Evolutionary conservation across 2,113 vertebrate species (phyloP), one percentile per base, ranked within the genome.

Genomic region (Canis aureus): DNA sequence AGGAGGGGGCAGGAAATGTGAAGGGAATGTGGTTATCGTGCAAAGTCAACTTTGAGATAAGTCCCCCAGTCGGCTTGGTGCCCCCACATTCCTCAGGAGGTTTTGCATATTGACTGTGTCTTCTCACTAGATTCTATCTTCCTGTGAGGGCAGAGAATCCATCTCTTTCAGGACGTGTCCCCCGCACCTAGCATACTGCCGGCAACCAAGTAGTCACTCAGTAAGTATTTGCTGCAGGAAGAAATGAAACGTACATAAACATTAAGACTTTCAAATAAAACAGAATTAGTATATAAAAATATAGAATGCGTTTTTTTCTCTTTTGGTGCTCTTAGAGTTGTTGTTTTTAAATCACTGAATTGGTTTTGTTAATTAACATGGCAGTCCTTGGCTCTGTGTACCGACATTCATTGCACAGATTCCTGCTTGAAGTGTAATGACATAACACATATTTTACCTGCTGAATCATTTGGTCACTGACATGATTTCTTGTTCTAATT

Each of bases 381-480:
- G 66, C 19, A 74, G 17, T 85, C 29, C n/a, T 66, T 97, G 78
- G 69, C 74, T 71, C 57, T 83, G 20, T 35, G 20, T 85, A 82
- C 57, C 53, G 83, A 2, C 43, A 62, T 93, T 95, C 57, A 78
- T 85, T 96, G 49, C 62, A 57, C 93, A 55, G 35, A 71, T 82
- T 92, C 95, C 97, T 97, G n/a, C 67, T 95, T 86, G 73, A 93
- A 76, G 66, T 89, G 4, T 71, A 82, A 84, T 95, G 76, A 90
- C 38, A 29, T 93, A 95, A 97, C 8, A 64, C 78, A 92, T 96
- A 94, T 55, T 96, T 97, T 80, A 94, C 95, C 91, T 97, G 87
- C n/a, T 92, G 94, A 95, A 38, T 95, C 89, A 97, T 82, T 94
- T 95, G 64, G 66, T 89, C 90, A 92, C 84, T 91, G 97, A 97